Evolutionary conservation across 2,113 vertebrate genomes (phyloP).

Genomic region (Cyprinus carpio): DNA sequence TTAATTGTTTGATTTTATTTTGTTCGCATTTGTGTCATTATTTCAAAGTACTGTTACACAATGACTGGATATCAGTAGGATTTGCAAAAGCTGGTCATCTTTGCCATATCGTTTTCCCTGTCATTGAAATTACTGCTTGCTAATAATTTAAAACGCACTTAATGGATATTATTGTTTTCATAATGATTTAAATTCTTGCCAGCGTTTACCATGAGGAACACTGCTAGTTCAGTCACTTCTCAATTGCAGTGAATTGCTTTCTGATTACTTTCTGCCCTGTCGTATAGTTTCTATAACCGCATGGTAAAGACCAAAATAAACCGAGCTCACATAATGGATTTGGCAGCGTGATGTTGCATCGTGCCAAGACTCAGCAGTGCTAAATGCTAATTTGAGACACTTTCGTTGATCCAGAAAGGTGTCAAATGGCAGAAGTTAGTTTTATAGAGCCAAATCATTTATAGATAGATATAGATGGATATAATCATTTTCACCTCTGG

Average conservation of each 20-base stretch:
- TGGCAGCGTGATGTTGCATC: slow-evolving; percentile 61
- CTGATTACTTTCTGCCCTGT: slow-evolving; percentile 52
- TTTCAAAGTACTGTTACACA: not conserved
- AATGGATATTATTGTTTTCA: slow-evolving; percentile 11
- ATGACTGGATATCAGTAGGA: not conserved
- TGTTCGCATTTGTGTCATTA: not conserved
- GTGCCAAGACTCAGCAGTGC: slow-evolving; percentile 60
- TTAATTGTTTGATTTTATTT: not conserved
- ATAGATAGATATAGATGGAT: not conserved
- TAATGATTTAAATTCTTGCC: slow-evolving; percentile 19
- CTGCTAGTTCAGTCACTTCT: slow-evolving; percentile 39
- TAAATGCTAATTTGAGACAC: slow-evolving; percentile 52
- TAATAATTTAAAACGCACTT: not conserved
- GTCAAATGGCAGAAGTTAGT: slow-evolving; percentile 28
- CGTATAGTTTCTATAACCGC: slow-evolving; percentile 53
- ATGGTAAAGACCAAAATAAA: slow-evolving; percentile 51
- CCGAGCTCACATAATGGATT: slow-evolving; percentile 65
- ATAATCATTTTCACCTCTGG: slow-evolving; percentile 1
- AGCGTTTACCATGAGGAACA: not conserved
- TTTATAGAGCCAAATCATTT: slow-evolving; percentile 32
- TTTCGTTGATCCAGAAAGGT: slow-evolving; percentile 39
- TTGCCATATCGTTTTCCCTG: not conserved
- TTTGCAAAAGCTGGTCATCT: not conserved
- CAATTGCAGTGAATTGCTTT: slow-evolving; percentile 45
- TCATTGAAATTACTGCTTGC: slow-evolving; percentile 1